Conservation (phyloP, 1,140 invertebrate species). For the Temnothorax longispinosus region DNA sequence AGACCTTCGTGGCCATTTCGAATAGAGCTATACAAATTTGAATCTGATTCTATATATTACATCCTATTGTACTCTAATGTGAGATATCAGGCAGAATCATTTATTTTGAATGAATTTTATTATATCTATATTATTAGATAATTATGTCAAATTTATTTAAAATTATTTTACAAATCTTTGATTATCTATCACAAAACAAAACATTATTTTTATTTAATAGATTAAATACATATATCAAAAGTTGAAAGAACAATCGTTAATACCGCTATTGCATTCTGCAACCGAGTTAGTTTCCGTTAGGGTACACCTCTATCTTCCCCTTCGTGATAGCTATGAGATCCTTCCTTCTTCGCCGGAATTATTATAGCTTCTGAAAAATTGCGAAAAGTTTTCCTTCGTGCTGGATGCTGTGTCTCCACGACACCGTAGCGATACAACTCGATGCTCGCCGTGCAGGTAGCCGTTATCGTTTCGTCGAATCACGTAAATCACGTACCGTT, state of each 20-base stretch:
- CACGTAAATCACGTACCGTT: conserved; percentile 66
- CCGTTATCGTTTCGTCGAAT: conserved; percentile 66
- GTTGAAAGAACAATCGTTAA: too few relatives aligned
- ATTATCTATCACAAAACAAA: not conserved
- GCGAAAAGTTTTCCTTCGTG: not conserved
- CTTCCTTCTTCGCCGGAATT: not conserved
- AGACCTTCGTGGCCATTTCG: not conserved
- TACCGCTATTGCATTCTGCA: not conserved
- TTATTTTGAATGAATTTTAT: not conserved
- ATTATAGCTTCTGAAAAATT: not conserved
- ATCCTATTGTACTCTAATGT: not conserved
- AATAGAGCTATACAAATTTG: conserved; percentile 10
- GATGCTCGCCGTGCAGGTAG: conserved; percentile 60
- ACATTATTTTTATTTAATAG: conserved; percentile 4
- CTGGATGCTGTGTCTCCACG: conserved; percentile 2
- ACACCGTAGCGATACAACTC: conserved; percentile 21
- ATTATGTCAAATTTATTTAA: not conserved
- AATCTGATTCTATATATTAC: not conserved
- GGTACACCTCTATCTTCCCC: not conserved
- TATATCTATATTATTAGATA: not conserved
- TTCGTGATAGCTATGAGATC: not conserved
- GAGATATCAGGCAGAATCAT: not conserved
- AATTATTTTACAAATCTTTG: not conserved
- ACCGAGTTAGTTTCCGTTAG: not conserved
- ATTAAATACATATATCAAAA: not conserved